Evolutionary conservation across 2,888 invertebrate species (phyloP).

Genomic region (Pollenia angustigena): DNA sequence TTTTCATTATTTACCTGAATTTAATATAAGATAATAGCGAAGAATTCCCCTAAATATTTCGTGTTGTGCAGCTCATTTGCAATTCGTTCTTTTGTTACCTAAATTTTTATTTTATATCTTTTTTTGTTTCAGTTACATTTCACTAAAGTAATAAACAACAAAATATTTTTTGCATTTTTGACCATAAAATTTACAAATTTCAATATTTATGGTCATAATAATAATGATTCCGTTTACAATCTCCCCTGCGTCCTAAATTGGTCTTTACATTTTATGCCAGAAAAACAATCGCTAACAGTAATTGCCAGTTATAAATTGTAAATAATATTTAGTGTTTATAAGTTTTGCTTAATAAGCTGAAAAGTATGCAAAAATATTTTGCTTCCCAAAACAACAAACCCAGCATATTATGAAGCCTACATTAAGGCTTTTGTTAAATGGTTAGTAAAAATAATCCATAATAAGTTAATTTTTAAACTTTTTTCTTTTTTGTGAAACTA

Average conservation of each 20-base stretch:
- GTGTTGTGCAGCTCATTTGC: too few relatives aligned
- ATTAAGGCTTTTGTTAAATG: too few relatives aligned
- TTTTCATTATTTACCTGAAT: too few relatives aligned
- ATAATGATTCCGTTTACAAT: neutral
- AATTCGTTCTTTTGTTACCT: too few relatives aligned
- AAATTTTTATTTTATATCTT: neutral
- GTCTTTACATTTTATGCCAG: too few relatives aligned
- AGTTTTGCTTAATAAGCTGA: slow-evolving; percentile 46
- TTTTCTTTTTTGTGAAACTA: too few relatives aligned
- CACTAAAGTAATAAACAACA: neutral
- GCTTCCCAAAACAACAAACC: neutral
- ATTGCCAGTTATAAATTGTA: slow-evolving; percentile 2
- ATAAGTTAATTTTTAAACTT: neutral
- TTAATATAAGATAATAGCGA: too few relatives aligned
- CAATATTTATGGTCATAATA: neutral
- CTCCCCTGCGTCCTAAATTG: too few relatives aligned
- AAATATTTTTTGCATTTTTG: neutral
- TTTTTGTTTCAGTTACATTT: neutral
- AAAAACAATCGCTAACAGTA: neutral
- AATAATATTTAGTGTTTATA: slow-evolving; percentile 9
- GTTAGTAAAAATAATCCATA: neutral
- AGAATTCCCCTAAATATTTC: too few relatives aligned
- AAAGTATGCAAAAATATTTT: slow-evolving; percentile 35
- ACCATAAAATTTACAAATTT: neutral
- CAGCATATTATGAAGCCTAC: neutral